phyloP scores from a whole-genome alignment of 2,888 invertebrate species.

The Anthrax anthrax region DNA sequence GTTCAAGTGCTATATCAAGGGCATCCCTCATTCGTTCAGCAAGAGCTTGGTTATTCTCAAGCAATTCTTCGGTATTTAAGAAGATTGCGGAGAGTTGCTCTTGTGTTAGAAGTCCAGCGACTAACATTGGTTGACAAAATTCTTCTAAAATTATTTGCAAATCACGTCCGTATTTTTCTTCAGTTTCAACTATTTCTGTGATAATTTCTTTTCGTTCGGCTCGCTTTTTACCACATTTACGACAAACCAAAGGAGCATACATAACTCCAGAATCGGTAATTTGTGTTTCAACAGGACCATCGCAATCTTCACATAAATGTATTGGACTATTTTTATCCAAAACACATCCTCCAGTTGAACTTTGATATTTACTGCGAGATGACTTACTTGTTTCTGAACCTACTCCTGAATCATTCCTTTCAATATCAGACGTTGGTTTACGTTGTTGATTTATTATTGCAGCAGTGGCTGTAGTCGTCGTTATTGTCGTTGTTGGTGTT shows the following conservation, averaged over 20 bases:
- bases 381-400: conserved; percentile 85
- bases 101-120: conserved; percentile 77
- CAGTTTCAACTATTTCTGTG: conserved; percentile 89
- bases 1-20: conserved; percentile 70
- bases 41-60: conserved; percentile 73
- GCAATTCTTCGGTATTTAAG: conserved; percentile 81
- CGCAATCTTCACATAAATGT: conserved; percentile 75
- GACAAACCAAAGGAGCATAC: conserved; percentile 67
- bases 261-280: conserved; percentile 55
- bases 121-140: conserved; percentile 84
- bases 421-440: conserved; percentile 50
- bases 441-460: conserved; percentile 25
- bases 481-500: conserved; percentile 1
- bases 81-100: conserved; percentile 88
- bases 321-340: conserved; percentile 45
- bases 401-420: conserved; percentile 84
- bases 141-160: conserved; percentile 84
- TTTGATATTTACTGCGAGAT: conserved; percentile 59
- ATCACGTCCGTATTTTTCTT: conserved; percentile 88
- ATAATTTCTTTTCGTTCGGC: conserved; percentile 88
- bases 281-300: conserved; percentile 62
- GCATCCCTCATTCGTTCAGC: conserved; percentile 76
- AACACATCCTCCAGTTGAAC: conserved; percentile 38
- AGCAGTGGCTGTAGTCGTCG: not conserved
- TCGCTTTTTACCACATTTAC: conserved; percentile 76